phyloP scores from a whole-genome alignment of 2,797 vertebrate genomes.

The Heliangelus exortis region DNA sequence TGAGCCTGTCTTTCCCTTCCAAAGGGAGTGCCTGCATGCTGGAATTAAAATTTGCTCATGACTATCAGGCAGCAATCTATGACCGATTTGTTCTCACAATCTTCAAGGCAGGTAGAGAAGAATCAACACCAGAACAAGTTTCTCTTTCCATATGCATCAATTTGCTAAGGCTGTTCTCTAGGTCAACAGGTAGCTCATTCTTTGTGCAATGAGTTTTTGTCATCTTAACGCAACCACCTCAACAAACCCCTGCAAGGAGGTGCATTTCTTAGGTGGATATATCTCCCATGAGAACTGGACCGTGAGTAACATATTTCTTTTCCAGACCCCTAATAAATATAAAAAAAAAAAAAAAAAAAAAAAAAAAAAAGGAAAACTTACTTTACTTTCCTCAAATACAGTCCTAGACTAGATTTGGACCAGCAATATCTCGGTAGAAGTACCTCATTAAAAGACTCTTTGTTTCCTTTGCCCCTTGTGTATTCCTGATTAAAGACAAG shows the following conservation, averaged over 20 bases:
- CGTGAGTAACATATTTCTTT: background rate
- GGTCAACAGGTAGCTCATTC: constrained; percentile 10
- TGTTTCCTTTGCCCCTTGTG: constrained; percentile 13
- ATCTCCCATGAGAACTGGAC: background rate
- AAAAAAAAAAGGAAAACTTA: too few relatives aligned
- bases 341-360: background rate
- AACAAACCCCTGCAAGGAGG: background rate
- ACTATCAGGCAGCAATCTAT: constrained; percentile 60
- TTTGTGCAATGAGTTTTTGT: background rate
- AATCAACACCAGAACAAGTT: constrained; percentile 36
- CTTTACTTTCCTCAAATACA: background rate
- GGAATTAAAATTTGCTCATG: constrained; percentile 55
- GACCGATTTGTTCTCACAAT: constrained; percentile 66
- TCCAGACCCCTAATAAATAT: background rate
- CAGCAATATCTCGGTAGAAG: background rate
- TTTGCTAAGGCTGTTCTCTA: background rate
- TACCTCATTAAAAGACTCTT: background rate
- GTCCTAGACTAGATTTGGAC: background rate
- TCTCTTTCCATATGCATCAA: constrained; percentile 37
- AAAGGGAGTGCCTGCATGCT: constrained; percentile 62
- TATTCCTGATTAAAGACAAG: constrained; percentile 3
- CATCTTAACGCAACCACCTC: background rate
- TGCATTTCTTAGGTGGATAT: background rate
- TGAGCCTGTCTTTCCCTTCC: constrained; percentile 47
- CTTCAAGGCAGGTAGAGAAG: constrained; percentile 41